These are phyloP conservation scores for Rhyzopertha dominica DNA, from an alignment of 1,140 invertebrate species.

Conservation along the genomic window DNA sequence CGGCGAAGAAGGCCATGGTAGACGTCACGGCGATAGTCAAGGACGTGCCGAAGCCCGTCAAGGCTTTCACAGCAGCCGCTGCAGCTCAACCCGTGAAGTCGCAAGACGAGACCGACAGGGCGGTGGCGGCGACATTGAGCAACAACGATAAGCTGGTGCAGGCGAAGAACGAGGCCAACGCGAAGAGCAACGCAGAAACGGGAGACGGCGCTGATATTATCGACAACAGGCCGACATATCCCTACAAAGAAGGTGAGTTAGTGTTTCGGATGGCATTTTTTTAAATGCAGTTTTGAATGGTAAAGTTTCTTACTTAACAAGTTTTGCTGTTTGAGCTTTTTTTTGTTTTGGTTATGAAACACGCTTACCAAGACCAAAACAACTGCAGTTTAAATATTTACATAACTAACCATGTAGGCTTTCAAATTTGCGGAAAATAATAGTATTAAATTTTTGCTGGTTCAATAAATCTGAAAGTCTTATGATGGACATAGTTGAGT, in stretches of 20 bases:
- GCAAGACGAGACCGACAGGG: slow-evolving; percentile 36
- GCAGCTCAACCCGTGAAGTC: slow-evolving; percentile 9
- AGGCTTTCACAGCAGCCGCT: slow-evolving; percentile 11
- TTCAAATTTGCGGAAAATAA: no score
- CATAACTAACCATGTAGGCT: no score
- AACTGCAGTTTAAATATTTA: no score
- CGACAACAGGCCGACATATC: slow-evolving; percentile 27
- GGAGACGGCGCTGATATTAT: slow-evolving; percentile 14
- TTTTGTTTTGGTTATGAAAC: no score
- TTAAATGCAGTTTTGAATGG: no score
- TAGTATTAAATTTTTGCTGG: no score
- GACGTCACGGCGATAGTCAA: slow-evolving; percentile 41
- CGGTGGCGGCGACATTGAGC: slow-evolving; percentile 12
- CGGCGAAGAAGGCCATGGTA: slow-evolving; percentile 22
- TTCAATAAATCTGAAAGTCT: no score
- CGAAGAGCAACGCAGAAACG: slow-evolving; percentile 22
- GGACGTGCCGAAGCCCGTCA: slow-evolving; percentile 31
- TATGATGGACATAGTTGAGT: no score
- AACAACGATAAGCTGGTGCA: slow-evolving; percentile 34
- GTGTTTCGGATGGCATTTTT: not conserved
- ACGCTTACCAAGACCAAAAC: no score
- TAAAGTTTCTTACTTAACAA: no score
- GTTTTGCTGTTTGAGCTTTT: no score
- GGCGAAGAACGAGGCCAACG: slow-evolving; percentile 36
- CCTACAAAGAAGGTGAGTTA: slow-evolving; percentile 37